These are phyloP conservation scores for Melipona quadrifasciata DNA, from an alignment of 1,140 invertebrate species.

Conservation along the genomic window DNA sequence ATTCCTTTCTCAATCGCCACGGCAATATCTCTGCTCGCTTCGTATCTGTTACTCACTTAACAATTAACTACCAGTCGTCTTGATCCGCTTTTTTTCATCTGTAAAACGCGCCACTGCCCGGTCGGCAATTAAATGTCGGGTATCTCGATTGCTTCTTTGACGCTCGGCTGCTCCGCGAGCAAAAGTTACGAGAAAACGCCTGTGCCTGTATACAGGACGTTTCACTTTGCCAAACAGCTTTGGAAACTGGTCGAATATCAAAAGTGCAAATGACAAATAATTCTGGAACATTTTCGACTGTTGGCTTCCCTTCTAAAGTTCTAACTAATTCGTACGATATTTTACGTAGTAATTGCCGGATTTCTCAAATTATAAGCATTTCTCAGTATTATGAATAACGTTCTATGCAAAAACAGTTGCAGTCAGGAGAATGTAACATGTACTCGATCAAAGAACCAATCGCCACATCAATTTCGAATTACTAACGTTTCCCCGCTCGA, in stretches of 20 bases:
- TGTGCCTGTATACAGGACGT: neutral
- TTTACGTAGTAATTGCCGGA: neutral
- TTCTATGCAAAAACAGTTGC: neutral
- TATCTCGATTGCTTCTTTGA: slow-evolving; percentile 19
- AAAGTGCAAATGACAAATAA: neutral
- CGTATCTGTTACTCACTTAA: slow-evolving; percentile 34
- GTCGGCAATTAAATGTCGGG: slow-evolving; percentile 8
- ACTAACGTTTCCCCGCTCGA: neutral
- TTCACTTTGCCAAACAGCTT: neutral
- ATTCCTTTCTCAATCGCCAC: slow-evolving; percentile 19
- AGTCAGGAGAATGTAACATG: slow-evolving; percentile 6
- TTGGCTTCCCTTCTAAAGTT: neutral
- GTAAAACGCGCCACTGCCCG: neutral
- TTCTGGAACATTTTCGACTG: neutral
- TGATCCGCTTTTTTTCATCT: neutral
- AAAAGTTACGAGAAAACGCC: neutral
- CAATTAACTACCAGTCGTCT: slow-evolving; percentile 18
- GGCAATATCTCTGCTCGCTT: neutral
- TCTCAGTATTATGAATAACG: too few relatives aligned
- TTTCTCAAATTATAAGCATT: too few relatives aligned
- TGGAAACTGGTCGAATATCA: neutral
- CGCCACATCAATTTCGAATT: neutral
- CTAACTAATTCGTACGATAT: neutral
- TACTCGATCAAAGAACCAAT: neutral
- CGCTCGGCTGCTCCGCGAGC: neutral